Base-by-base conservation (phyloP, 2,113 vertebrate genomes). In the Symphodus melops region DNA sequence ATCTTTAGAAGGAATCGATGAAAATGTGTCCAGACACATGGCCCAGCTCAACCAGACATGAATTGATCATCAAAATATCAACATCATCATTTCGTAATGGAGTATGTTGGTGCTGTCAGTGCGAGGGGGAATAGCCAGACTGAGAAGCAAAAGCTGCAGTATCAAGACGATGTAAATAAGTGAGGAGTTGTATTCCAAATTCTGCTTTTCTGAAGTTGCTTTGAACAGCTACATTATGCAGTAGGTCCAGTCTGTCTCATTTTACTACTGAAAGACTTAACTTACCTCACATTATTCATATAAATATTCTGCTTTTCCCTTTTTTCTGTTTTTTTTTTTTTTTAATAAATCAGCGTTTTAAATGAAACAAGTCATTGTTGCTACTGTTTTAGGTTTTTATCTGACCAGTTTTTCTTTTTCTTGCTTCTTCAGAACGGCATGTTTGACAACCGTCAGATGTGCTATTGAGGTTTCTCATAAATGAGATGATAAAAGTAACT, bases 41-140 rank as follows among this genome's bases (percentile, higher is more conserved):
- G 90, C 87, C 84, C 77, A 85, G 78, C 89, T 89, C 86, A 91
- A 89, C 86, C 81, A 89, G 59, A 88, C 89, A 94, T 92, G 79
- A 93, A 93, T 92, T 92, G 91, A 93, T 94, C 90, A 93, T 94
- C 91, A 93, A 90, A 89, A 93, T 86, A 89, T 84, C 92, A 93
- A 92, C 92, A 91, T 91, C 82, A 93, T 93, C 81, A 88, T 91
- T 86, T 89, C 42, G 69, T 92, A 83, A 91, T 88, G 89, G 62
- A 86, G 80, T n/a, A 5, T 46, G 83, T 61, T 83, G 80, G 79
- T 84, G 73, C 76, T 16, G 71, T 19, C 66, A 3, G 77, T 13
- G 59, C 0, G 42, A 17, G 57, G 67, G 56, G 70, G 77, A 71
- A 44, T 41, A 52, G 80, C 51, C 79, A 62, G 79, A 55, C 75